Conservation (phyloP, 1,140 invertebrate species). For the Leptopilina boulardi region DNA sequence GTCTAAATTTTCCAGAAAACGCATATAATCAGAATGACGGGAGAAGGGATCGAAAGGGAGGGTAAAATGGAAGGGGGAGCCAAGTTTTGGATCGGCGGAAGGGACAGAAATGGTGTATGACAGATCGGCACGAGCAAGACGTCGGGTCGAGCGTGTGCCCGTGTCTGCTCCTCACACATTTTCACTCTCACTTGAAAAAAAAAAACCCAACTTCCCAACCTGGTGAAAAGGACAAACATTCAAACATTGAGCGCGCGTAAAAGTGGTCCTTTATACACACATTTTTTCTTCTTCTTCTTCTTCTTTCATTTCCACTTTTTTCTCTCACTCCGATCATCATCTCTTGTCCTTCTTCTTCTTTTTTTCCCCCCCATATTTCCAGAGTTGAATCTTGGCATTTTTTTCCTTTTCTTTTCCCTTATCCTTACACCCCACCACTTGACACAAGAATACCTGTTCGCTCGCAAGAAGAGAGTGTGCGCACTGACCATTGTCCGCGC, state of each 20-base stretch:
- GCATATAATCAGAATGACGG: not conserved
- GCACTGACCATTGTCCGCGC: constrained; percentile 53
- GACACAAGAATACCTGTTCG: constrained; percentile 25
- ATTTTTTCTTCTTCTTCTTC: not conserved
- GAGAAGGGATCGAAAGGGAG: constrained; percentile 29
- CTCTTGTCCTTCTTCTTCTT: constrained; percentile 7
- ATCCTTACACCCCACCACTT: constrained; percentile 4
- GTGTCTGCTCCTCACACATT: constrained; percentile 22
- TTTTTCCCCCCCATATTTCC: constrained; percentile 1
- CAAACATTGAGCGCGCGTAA: constrained; percentile 2
- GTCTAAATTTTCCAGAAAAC: constrained; percentile 24
- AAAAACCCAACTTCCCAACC: not conserved
- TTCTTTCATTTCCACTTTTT: not conserved
- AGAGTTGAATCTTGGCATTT: constrained; percentile 35
- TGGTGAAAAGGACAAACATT: constrained; percentile 24
- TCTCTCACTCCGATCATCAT: not conserved
- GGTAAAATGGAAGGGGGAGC: constrained; percentile 37
- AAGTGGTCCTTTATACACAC: constrained; percentile 19
- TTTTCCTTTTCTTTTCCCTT: not conserved
- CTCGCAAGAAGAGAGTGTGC: constrained; percentile 29
- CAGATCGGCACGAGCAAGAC: constrained; percentile 63
- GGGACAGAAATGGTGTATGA: constrained; percentile 54
- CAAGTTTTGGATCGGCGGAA: constrained; percentile 36
- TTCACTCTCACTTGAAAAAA: no score
- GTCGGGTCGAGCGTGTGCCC: constrained; percentile 49